A percentile compares a stretch with the other conserved stretches of the same genome.
These are phyloP conservation scores for Pseudoips prasinana DNA, from an alignment of 2,888 invertebrate genomes.

Conservation along the genomic window DNA sequence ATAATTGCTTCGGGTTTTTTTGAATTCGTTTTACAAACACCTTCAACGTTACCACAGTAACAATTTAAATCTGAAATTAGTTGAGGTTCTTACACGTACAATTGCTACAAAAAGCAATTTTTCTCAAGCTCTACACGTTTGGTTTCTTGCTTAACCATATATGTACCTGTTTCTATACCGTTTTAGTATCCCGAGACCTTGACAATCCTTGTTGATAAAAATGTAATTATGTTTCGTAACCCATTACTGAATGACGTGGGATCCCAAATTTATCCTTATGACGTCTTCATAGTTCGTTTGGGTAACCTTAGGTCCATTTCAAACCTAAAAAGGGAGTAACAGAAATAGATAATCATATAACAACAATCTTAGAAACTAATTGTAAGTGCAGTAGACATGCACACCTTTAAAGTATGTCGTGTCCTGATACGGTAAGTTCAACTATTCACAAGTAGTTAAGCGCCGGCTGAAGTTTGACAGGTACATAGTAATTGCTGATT, in stretches of 20 bases:
- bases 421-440: constrained; percentile 17
- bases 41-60: too few species aligned
- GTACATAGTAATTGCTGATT: constrained; percentile 22
- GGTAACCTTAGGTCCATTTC: constrained; percentile 39
- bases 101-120: too few species aligned
- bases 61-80: too few species aligned
- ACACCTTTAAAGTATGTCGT: constrained; percentile 11
- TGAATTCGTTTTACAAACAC: too few species aligned
- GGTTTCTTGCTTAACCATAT: constrained; percentile 47
- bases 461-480: constrained; percentile 10
- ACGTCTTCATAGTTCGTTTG: constrained; percentile 53
- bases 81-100: too few species aligned
- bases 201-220: constrained; percentile 56
- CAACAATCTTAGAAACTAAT: constrained; percentile 31
- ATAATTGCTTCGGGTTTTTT: too few species aligned
- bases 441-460: constrained; percentile 7
- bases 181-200: constrained; percentile 59
- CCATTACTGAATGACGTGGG: constrained; percentile 61
- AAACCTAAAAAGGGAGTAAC: constrained; percentile 27
- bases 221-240: constrained; percentile 54
- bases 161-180: constrained; percentile 39
- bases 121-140: constrained; percentile 32
- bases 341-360: constrained; percentile 29
- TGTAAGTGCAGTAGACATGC: constrained; percentile 20
- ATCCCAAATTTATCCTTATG: constrained; percentile 64